Base-by-base conservation (phyloP, 2,888 invertebrate species). In the Helleia helle region DNA sequence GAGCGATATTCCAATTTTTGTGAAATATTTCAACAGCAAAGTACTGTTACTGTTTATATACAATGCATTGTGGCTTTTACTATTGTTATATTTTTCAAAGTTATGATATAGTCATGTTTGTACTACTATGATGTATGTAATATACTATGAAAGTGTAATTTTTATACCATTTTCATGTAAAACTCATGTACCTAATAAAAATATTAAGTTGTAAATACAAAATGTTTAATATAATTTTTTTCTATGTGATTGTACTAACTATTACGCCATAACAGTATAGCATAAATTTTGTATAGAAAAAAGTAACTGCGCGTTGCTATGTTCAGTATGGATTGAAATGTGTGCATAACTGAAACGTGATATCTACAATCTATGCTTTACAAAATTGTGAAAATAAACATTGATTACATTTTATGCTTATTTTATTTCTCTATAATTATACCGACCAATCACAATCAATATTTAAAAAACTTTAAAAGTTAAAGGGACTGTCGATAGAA, bases 311-410 rank as follows among this genome's bases (percentile, higher is more conserved):
- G 63, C 58, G 67, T 71, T 72, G 69, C 71, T 64, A 71, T 73
- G 76, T 76, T 76, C 60, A 66, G 71, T 74, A 79, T 79, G 70
- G 71, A 73, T 77, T 80, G 74, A 76, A 65, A 70, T 74, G 80
- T 83, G 80, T 81, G 84, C 79, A 75, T 80, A 83, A 81, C 73
- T 66, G 69, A 80, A 80, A 74, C 75, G 84, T 84, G 84, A 84
- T 84, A 84, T 83, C 77, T 84, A 81, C 81, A 81, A 79, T 77
- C 73, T 80, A 81, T 83, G 81, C 83, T 84, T 83, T 81, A 83
- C 74, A 73, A 68, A 71, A 81, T 70, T 72, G 79, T 83, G 71
- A 83, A 58, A 80, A 81, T 81, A 83, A 84, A 83, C 69, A 73
- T 71, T 76, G 75, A 77, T 71, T 73, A 79, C 65, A 72, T 71